Base-by-base conservation (phyloP, 37 sponge, comb jelly and placozoan species). In the Dysidea cf. avara region DNA sequence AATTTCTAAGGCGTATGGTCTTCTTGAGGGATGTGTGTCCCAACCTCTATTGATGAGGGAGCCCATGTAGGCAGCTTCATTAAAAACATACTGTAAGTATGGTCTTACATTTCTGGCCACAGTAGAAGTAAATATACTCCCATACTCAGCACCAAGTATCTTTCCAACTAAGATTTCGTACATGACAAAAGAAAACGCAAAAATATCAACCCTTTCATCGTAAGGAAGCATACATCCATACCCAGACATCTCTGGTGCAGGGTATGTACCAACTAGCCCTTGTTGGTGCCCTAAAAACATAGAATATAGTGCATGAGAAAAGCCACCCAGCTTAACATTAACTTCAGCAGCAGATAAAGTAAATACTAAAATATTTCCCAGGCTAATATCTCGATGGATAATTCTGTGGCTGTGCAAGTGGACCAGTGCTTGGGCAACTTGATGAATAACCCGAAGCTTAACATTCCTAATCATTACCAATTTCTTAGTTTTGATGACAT, bases 141-240 rank as follows among this genome's bases (percentile, higher is more conserved):
- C 46, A 17, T 43, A 31, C 5, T 54, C 21, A 14, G 56, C 20
- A 25, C 79, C 51, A 7, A 88, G 39, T 36, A 47, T 64, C 22
- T 38, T 78, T 24, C 75, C 50, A 21, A 71, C 82, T 36, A 88
- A 53, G 16, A 88, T 77, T 34, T 88, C 83, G 50, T 82, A 88
- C 16, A 83, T 57, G 26, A 79, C 71, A 68, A 88, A 88, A 12
- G 76, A 78, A 61, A 83, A 88, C 5, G 89, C 59, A 82, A 82
- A 88, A 9, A 82, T 73, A 30, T 88, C 89, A 14, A 82, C 89
- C 46, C 89, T 38, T 49, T 82, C 70, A 68, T 88, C 89, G 57
- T 88, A 88, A 26, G 82, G 79, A 9, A 43, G 46, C 9, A 43
- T 12, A 13, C 54, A 34, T 14, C 16, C 54, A 18, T 37, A 14